Percentiles rank a stretch among this genome's conserved stretches.
Conservation (phyloP, 92 coral and sea anemone species). For the Anthopleura xanthogrammica region DNA sequence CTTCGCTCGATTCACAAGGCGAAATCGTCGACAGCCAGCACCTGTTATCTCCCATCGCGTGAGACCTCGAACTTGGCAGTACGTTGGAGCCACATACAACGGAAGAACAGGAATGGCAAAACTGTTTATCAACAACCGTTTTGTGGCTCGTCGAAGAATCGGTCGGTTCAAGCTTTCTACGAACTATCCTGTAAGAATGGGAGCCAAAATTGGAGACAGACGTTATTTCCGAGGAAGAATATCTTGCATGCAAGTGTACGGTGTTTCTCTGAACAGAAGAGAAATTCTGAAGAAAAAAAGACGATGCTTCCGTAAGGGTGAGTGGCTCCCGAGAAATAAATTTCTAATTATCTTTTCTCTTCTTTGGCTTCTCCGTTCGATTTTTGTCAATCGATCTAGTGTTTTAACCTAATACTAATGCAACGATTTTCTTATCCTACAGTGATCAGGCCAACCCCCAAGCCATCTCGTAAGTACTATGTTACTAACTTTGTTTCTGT, state of each 20-base stretch:
- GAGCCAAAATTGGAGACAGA: slow-evolving; percentile 54
- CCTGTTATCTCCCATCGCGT: slow-evolving; percentile 27
- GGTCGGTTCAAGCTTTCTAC: slow-evolving; percentile 60
- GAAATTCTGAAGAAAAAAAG: slow-evolving; percentile 45
- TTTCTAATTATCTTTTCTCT: too few species aligned
- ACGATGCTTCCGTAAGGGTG: slow-evolving; percentile 58
- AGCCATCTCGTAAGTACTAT: slow-evolving; percentile 12
- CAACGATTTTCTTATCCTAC: too few species aligned
- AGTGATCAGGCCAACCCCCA: too few species aligned
- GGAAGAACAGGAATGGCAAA: slow-evolving; percentile 51
- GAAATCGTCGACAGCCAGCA: too few species aligned
- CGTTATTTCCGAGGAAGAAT: slow-evolving; percentile 69
- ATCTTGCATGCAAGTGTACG: slow-evolving; percentile 54
- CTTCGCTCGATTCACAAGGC: too few species aligned
- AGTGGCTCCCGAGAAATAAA: not conserved
- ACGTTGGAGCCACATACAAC: slow-evolving; percentile 62
- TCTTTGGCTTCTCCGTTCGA: not conserved
- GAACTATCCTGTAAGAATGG: slow-evolving; percentile 66
- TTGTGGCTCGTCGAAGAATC: slow-evolving; percentile 49
- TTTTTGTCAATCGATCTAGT: too few species aligned
- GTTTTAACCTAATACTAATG: too few species aligned
- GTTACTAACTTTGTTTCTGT: too few species aligned
- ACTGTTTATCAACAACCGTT: slow-evolving; percentile 55
- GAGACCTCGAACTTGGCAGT: slow-evolving; percentile 42
- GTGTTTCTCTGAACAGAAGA: slow-evolving; percentile 28